Base-by-base conservation (phyloP, 2,797 vertebrate genomes). In the Picus viridis region DNA sequence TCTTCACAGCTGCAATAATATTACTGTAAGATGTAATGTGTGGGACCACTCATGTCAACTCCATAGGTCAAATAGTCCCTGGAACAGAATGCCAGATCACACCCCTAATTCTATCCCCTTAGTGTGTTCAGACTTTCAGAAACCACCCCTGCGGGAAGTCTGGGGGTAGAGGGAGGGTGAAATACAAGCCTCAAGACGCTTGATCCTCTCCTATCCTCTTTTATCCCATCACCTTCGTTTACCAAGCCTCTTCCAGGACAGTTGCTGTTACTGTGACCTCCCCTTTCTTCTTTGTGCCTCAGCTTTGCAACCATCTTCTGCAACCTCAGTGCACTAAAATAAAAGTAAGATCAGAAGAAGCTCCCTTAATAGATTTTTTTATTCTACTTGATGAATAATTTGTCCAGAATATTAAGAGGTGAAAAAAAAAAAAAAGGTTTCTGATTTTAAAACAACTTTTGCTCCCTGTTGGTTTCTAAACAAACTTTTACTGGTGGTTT, bases 1-100 rank as follows among this genome's bases (percentile, higher is more conserved):
- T 90, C 76, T 91, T 73, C 82, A 89, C 89, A 94, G 89, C 90
- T 95, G 90, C 49, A 92, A 73, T 89, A 94, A 88, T 77, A 93
- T 83, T 68, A 47, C 76, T 73, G 51, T 71, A n/a, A 78, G 76
- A 92, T 54, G 53, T 43, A 81, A 70, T 68, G 41, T 82, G 57
- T 62, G 58, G 84, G 79, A 75, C 34, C 59, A n/a, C 57, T 87
- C 69, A 10, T 63, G 59, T 92, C 88, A 89, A 76, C 56, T 83
- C 47, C 57, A 59, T 26, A 92, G 83, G 74, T 95, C 90, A 90
- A 69, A 77, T 19, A 64, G 70, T 73, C 70, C 7, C 57, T 89
- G 77, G 57, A 91, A 88, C 13, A 70, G 63, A 70, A 78, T 75
- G 67, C 53, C 61, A 83, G 58, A 78, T 69, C 43, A 78, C 72